Evolutionary conservation across 2,888 invertebrate species (phyloP), one percentile per base, ranked within the genome.

Genomic region (Trichogramma evanescens): DNA sequence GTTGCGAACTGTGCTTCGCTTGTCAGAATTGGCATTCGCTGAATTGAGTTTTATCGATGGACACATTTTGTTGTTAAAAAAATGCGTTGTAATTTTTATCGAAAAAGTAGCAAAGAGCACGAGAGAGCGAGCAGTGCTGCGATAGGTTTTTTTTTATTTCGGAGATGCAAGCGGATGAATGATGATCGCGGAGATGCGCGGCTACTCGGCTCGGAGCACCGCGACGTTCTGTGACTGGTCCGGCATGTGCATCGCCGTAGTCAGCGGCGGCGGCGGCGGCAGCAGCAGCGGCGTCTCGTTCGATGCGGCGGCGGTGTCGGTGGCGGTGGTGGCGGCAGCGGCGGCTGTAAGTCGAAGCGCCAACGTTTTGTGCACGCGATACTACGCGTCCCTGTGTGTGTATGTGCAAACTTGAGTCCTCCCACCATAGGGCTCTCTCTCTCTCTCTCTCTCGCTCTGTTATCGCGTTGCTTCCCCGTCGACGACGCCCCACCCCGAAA

Each of bases 191-290:
- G 67, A 66, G 66, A 66, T 65, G 68, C 67, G 58, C 65, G 66
- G 66, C 74, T 71, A 72, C 72, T 71, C 74, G 67, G 70, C 67
- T 64, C 73, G 73, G 71, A 68, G 67, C 69, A 69, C 73, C 70
- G 68, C 67, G 73, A 72, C 70, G 74, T 71, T 75, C 74, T 75
- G 70, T 68, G 66, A 62, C 63, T 63, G 68, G 69, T 67, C 67
- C 67, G 67, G 66, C 68, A 65, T 70, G 64, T 67, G 26, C 68
- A 67, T 61, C 63, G 62, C 56, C 66, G 54, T 58, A 63, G 61
- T 56, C 60, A 62, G 60, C 59, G 62, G 50, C 52, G 54, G 57
- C 45, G 57, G 44, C 56, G n/a, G 50, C 57, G 57, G 54, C 54
- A 56, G 55, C 56, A 43, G 50, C 54, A 56, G 55, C 56, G 50